Percentiles rank a stretch among this genome's conserved stretches.
These are phyloP conservation scores for Balanococcus diminutus DNA, from an alignment of 2,888 invertebrate species.

Conservation along the genomic window DNA sequence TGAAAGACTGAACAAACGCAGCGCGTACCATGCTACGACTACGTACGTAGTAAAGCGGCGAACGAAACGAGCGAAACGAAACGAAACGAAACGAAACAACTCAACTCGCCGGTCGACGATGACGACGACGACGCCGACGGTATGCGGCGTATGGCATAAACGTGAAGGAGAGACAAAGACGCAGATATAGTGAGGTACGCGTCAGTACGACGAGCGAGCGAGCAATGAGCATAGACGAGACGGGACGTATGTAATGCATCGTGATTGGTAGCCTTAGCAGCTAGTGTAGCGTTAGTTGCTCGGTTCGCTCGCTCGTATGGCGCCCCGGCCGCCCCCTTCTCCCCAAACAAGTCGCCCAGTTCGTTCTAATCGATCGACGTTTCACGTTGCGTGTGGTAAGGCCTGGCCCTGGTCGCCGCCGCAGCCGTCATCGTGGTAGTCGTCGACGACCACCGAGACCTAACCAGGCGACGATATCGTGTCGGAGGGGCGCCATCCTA, in stretches of 20 bases:
- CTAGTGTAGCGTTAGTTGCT: constrained; percentile 46
- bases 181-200: not conserved
- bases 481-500: constrained; percentile 3
- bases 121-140: not conserved
- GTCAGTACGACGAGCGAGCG: not conserved
- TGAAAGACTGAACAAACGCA: too few relatives aligned
- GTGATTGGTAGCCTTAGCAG: constrained; percentile 47
- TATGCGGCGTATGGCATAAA: not conserved
- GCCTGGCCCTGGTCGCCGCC: constrained; percentile 2
- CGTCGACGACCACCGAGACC: not conserved
- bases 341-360: constrained; percentile 37
- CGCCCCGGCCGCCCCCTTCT: not conserved
- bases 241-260: constrained; percentile 34
- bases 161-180: not conserved
- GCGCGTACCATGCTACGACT: too few relatives aligned
- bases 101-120: not conserved
- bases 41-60: too few relatives aligned
- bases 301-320: constrained; percentile 33
- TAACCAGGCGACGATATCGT: constrained; percentile 8
- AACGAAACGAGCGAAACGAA: too few relatives aligned
- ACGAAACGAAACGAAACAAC: too few relatives aligned
- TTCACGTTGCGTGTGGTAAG: constrained; percentile 40
- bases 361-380: constrained; percentile 44
- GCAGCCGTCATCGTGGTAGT: not conserved
- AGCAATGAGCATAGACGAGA: not conserved